Evolutionary conservation across 2,113 vertebrate genomes (phyloP).

Genomic region (Ceyx margarethae): DNA sequence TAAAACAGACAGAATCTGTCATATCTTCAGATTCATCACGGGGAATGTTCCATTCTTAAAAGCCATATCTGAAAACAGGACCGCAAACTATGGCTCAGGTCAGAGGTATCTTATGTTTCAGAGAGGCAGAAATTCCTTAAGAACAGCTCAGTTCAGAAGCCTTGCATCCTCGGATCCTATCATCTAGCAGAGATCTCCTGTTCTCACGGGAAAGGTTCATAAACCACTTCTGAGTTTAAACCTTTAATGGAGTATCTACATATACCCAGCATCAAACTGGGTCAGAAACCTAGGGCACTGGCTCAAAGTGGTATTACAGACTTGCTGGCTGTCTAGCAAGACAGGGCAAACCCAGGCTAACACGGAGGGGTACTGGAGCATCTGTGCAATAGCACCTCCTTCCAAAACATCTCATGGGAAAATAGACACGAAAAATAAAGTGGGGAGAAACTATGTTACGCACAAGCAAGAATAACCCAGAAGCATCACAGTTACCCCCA

Average conservation of each 20-base stretch:
- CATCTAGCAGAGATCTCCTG: background rate
- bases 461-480: background rate
- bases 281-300: background rate
- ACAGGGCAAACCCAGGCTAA: background rate
- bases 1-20: background rate
- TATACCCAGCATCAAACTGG: background rate
- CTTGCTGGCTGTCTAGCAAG: background rate
- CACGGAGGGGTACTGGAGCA: accelerated
- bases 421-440: background rate
- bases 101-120: background rate
- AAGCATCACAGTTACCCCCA: background rate
- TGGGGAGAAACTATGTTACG: background rate
- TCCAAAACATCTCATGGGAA: background rate
- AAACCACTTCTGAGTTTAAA: background rate
- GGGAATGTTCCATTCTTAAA: background rate
- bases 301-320: background rate
- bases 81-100: background rate
- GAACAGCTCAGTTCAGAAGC: background rate
- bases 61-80: background rate
- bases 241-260: background rate
- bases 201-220: background rate
- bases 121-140: background rate
- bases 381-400: background rate
- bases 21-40: background rate
- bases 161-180: background rate